phyloP scores from a whole-genome alignment of 2,797 vertebrate genomes.

The Manis crassicaudata region DNA sequence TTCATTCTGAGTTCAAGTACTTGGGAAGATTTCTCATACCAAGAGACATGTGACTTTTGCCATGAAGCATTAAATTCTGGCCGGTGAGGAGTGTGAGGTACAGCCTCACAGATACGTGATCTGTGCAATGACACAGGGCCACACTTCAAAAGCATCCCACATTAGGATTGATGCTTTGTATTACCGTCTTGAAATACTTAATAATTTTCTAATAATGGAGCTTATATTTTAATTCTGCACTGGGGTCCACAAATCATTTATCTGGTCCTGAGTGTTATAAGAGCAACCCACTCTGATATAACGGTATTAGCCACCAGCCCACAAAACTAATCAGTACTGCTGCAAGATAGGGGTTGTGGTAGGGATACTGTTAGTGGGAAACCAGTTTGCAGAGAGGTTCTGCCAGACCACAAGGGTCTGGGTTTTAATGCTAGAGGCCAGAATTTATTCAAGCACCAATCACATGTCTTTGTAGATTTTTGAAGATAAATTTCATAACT shows the following conservation, averaged over 20 bases:
- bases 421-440: background rate
- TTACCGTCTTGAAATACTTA: background rate
- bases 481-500: background rate
- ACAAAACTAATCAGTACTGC: background rate
- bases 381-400: background rate
- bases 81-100: no score
- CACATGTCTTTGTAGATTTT: background rate
- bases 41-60: background rate
- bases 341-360: background rate
- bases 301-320: background rate
- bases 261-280: background rate
- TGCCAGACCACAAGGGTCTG: background rate
- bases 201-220: background rate
- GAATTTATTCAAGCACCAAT: slow-evolving; percentile 6
- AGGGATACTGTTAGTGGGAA: background rate
- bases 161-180: background rate
- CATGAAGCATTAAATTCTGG: background rate
- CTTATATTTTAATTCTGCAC: background rate
- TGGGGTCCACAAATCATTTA: background rate
- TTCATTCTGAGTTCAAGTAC: background rate
- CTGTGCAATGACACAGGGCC: background rate
- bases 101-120: background rate
- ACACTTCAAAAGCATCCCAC: background rate
- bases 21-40: background rate
- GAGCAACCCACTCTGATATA: background rate